These are phyloP conservation scores for Semnornis frantzii DNA, from an alignment of 2,113 vertebrate species.

Conservation along the genomic window DNA sequence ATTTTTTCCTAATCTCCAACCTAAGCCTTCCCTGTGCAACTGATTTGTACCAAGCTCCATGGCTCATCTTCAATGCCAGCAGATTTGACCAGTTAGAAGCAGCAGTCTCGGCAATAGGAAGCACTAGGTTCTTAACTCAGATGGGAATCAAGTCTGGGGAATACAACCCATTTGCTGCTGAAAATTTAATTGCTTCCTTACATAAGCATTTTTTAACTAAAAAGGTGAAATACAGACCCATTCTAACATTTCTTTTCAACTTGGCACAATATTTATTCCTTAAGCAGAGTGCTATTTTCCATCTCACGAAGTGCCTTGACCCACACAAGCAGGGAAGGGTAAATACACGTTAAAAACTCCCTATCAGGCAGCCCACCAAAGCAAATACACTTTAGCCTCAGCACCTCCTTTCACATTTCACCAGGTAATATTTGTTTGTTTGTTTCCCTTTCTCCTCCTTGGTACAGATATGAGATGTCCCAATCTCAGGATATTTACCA, in stretches of 20 bases:
- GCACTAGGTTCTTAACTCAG: neutral
- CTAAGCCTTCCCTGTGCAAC: too few relatives aligned
- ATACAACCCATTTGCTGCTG: neutral
- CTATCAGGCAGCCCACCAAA: neutral
- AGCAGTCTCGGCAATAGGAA: neutral
- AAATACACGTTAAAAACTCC: neutral
- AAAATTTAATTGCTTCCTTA: neutral
- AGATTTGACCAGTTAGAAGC: neutral
- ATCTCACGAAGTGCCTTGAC: neutral
- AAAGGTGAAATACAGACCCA: neutral
- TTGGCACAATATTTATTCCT: neutral
- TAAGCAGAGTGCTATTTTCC: neutral
- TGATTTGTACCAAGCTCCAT: neutral
- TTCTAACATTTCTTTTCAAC: neutral
- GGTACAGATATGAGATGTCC: neutral
- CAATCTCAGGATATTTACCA: neutral
- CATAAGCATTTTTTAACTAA: neutral
- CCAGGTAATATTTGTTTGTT: neutral
- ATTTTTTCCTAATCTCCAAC: neutral
- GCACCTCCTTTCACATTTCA: neutral
- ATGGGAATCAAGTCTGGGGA: neutral
- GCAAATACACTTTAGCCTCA: neutral
- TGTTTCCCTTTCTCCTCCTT: neutral
- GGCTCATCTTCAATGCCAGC: neutral
- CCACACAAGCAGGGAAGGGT: neutral